Percentiles rank a stretch among this genome's conserved stretches.
Conservation (phyloP, 2,113 vertebrate genomes). For the Ranitomeya imitator region DNA sequence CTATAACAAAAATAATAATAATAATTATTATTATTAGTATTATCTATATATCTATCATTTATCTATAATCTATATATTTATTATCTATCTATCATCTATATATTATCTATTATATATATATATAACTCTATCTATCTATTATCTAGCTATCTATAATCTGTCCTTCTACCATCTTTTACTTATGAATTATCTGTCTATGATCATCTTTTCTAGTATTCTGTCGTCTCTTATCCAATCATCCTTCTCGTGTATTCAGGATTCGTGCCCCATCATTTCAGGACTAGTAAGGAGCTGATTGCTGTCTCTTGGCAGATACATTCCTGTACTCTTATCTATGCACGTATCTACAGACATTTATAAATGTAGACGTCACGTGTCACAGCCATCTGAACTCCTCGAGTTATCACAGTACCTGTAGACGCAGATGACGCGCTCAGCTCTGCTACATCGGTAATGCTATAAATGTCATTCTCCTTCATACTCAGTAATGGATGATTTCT, state of each 20-base stretch:
- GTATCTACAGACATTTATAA: neutral
- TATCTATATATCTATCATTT: conserved; percentile 6
- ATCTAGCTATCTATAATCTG: too few relatives aligned
- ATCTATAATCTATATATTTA: conserved; percentile 17
- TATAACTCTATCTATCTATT: too few relatives aligned
- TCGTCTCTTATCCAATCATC: too few relatives aligned
- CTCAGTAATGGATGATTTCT: neutral
- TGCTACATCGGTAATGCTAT: neutral
- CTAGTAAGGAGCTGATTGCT: too few relatives aligned
- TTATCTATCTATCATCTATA: conserved; percentile 18
- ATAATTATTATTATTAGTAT: too few relatives aligned
- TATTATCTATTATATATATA: neutral
- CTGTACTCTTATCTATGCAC: neutral
- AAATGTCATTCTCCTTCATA: neutral
- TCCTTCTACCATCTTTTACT: neutral
- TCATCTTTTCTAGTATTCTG: neutral
- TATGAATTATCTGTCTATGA: neutral
- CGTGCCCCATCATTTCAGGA: too few relatives aligned
- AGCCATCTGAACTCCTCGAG: neutral
- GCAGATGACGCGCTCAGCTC: neutral
- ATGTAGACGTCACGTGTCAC: neutral
- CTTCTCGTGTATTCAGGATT: too few relatives aligned
- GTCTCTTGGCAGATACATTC: too few relatives aligned
- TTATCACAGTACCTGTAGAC: neutral
- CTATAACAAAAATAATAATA: too few relatives aligned